Conservation (phyloP, 2,888 invertebrate genomes). For the Pristionchus fissidentatus region DNA sequence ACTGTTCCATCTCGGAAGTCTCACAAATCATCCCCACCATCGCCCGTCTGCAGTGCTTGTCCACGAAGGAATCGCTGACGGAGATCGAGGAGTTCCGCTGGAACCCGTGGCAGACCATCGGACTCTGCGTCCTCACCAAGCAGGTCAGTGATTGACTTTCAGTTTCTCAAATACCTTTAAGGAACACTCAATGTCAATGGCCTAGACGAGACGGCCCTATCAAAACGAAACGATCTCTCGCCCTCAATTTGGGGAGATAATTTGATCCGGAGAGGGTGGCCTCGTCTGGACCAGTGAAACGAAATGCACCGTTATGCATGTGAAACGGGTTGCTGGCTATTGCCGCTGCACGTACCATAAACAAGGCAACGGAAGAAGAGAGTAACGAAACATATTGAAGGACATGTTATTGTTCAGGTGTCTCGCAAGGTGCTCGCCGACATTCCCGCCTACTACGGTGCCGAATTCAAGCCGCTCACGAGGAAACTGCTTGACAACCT, state of each 20-base stretch:
- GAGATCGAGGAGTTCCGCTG: background rate
- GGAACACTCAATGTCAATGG: too few species aligned
- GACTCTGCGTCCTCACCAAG: background rate
- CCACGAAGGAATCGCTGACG: background rate
- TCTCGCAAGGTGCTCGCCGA: background rate
- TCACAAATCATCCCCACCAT: background rate
- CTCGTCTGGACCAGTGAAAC: too few species aligned
- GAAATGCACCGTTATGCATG: too few species aligned
- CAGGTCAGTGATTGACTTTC: background rate
- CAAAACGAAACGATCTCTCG: too few species aligned
- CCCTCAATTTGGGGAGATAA: too few species aligned
- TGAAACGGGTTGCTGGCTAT: too few species aligned
- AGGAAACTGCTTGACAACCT: background rate
- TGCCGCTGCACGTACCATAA: too few species aligned
- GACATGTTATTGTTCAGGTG: background rate
- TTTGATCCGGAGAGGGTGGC: too few species aligned
- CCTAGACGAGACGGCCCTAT: too few species aligned
- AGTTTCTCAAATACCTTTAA: background rate
- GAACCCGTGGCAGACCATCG: constrained; percentile 34
- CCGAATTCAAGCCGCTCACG: constrained; percentile 1
- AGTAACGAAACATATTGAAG: too few species aligned
- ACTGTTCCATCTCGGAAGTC: background rate
- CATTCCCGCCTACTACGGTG: background rate
- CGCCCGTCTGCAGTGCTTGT: background rate
- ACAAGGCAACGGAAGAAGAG: too few species aligned